Evolutionary conservation across 1,140 invertebrate genomes (phyloP), one percentile per base, ranked within the genome.

Genomic region (Paracyclopina nana): DNA sequence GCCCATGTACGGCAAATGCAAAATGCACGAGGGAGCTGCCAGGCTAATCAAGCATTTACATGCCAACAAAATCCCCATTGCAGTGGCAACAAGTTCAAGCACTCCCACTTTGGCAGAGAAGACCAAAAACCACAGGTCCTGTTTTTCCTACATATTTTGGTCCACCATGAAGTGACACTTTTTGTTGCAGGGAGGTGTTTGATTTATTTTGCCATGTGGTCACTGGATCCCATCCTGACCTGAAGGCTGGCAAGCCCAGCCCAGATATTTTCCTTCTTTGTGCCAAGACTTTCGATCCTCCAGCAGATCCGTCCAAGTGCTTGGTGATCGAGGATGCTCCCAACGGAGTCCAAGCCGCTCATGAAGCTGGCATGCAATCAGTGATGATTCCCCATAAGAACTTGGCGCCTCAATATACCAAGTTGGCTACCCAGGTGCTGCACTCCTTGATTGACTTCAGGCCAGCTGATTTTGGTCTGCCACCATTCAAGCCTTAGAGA

Each of bases 251-350:
- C 24, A 96, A 97, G 70, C 91, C 91, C 11, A 74, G 76, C 54
- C 91, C 91, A 0, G 88, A 95, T 64, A 85, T 90, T 59, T 97
- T 92, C 62, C 62, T 88, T 9, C 73, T 90, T 1, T 80, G 82
- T 54, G 83, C 85, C 2, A 68, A 70, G 1, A 68, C 87, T 55
- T 95, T 97, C 63, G 60, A 70, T 0, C 75, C 79, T 54, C 74
- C 72, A 46, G 79, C 81, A 4, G 60, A 73, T 57, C 54, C 53
- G 55, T 69, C 71, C 26, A 64, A 84, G 74, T 86, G 84, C 60
- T 63, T 95, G 41, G 87, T 92, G 0, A 90, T 94, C 62, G 90
- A 95, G 68, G 87, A 94, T 66, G 81, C 87, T 0, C 77, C 80
- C 1, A 84, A 88, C 64, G 90, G 90, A 6, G 81, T 88, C 1